phyloP scores from a whole-genome alignment of 2,797 vertebrate species.

The Ctenosaura bakeri region DNA sequence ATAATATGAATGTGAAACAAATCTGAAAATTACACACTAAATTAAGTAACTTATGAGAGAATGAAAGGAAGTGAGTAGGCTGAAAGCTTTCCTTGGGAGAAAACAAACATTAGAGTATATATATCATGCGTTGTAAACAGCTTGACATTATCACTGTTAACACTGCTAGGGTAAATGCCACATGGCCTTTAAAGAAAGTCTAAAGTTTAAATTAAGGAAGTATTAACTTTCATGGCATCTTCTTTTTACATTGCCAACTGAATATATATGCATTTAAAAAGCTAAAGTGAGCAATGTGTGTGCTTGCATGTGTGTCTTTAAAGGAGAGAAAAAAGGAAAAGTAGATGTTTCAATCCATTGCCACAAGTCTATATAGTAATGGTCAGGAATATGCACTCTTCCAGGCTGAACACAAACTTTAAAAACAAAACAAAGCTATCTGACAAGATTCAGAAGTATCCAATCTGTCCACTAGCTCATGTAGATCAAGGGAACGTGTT shows the following conservation, averaged over 20 bases:
- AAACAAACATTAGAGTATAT: not conserved
- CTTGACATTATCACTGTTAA: not conserved
- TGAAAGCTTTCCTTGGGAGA: not conserved
- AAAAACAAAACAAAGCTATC: too few species aligned
- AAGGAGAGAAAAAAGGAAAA: too few species aligned
- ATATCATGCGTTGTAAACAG: not conserved
- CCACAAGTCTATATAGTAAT: too few species aligned
- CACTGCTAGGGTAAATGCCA: not conserved
- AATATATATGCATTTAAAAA: too few species aligned
- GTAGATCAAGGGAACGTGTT: too few species aligned
- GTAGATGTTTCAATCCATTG: too few species aligned
- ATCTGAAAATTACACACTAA: slow-evolving; percentile 36
- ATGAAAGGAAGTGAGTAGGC: not conserved
- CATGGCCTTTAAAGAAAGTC: not conserved
- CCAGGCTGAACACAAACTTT: too few species aligned
- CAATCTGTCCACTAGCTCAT: too few species aligned
- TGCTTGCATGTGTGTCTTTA: too few species aligned
- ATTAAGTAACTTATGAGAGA: slow-evolving; percentile 17
- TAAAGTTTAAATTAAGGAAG: not conserved
- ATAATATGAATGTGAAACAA: slow-evolving; percentile 32
- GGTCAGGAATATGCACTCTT: too few species aligned
- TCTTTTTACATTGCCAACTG: not conserved
- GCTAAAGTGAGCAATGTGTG: too few species aligned
- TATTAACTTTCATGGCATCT: not conserved
- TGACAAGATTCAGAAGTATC: too few species aligned